Base-by-base conservation (phyloP, 2,888 invertebrate genomes). In the Drosophila melanosoma region DNA sequence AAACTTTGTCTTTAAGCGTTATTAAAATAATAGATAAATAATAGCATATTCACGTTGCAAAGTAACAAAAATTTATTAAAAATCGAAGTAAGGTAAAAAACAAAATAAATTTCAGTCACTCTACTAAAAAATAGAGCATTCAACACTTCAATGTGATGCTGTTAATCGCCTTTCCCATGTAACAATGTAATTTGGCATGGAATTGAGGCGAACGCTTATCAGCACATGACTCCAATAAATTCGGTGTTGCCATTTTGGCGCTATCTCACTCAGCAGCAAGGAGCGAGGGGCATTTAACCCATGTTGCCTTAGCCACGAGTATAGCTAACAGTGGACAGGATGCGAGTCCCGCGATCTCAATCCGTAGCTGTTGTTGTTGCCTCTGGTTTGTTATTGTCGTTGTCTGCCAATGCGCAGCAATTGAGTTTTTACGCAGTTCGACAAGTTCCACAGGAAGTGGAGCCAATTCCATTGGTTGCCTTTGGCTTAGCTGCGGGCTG, bases 381-480 rank as follows among this genome's bases (percentile, higher is more conserved):
- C 57, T 17, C 36, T 29, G 69, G 38, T 69, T 56, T 54, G 54
- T 26, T 33, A 20, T 56, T 38, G 56, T 29, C 32, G 38, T 56
- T 66, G 79, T 63, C 74, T 79, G 87, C 52, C 82, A 74, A 72
- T 78, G 69, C 69, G 79, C 85, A 65, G 82, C 90, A 89, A 87
- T 87, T 90, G 87, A 89, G 90, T 84, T 90, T 87, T 84, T 89
- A 90, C 87, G 87, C 85, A 86, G 78, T 90, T 90, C 81, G 89
- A 80, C 87, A 87, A 68, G 69, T 70, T 70, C 72, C 71, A 65
- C 72, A 75, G 74, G 78, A 78, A 54, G 73, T 74, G 85, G 65
- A 81, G 63, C 59, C 74, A 61, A 58, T 20, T 33, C 33, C 69
- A 69, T 35, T 68, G 49, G 57, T 23, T 65, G 73, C 86, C 79